Evolutionary conservation across 2,888 invertebrate species (phyloP), one percentile per base, ranked within the genome.

Genomic region (Netelia melanura): DNA sequence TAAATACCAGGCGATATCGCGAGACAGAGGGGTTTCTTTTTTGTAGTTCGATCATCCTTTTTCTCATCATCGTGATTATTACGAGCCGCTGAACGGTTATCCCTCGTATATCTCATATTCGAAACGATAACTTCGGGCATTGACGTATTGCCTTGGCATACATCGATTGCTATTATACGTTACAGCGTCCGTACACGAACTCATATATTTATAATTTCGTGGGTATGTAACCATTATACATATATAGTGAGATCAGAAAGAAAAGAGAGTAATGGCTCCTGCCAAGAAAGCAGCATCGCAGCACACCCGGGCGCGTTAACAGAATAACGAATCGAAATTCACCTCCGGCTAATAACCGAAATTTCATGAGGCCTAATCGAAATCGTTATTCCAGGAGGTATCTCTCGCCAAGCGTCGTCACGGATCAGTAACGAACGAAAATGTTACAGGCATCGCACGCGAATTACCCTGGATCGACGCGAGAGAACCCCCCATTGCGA

Each of bases 341-440:
- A 82, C 81, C 76, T 82, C 81, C 76, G 81, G 81, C 76, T 71
- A 76, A 82, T 76, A 77, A 82, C 70, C 70, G 70, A 82, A 76
- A 65, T 25, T 74, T 44, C 67, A 64, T 44, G 74, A 17, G 14
- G 52, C 67, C 68, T 81, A 75, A 81, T 81, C 75, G 81, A 67
- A 81, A 75, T 30, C 70, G 64, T 64, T 76, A 52, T 43, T 54
- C 25, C 21, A 5, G 17, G 25, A 1, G 17, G n/a, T 43, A 10
- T 1, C 3, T 61, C 52, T 70, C 43, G 52, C 23, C 67, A 23
- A 58, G 43, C 25, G 21, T 81, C 74, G 21, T 48, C 61, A 5
- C 23, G 52, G 44, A 38, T 58, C 14, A 23, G 61, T 75, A 70
- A 71, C 75, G 30, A 61, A 78, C 38, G 10, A 56, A 78, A 61